These are phyloP conservation scores for Drosophila nigromelanica DNA, from an alignment of 1,140 invertebrate species.

Conservation along the genomic window DNA sequence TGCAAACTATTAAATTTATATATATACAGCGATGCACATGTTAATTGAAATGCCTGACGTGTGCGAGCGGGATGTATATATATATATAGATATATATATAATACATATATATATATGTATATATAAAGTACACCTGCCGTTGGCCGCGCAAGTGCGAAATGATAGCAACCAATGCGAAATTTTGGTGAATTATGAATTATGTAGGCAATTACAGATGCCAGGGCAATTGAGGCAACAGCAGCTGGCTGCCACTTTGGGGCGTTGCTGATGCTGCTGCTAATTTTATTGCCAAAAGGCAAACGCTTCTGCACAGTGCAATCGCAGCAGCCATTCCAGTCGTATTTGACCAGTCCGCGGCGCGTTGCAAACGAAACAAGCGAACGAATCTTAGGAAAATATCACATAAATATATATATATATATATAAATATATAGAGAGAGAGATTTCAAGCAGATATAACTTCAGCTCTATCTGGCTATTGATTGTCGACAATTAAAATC, in stretches of 20 bases:
- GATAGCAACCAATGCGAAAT: slow-evolving; percentile 64
- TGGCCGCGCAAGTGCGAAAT: slow-evolving; percentile 66
- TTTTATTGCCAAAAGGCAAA: slow-evolving; percentile 57
- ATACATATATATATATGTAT: not conserved
- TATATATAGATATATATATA: not conserved
- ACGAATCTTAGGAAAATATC: slow-evolving; percentile 13
- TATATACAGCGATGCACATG: not conserved
- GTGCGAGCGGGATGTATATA: slow-evolving; percentile 10
- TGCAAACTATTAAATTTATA: slow-evolving; percentile 5
- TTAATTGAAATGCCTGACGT: slow-evolving; percentile 2
- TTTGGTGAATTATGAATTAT: slow-evolving; percentile 41
- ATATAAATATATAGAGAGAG: not conserved
- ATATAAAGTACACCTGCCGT: slow-evolving; percentile 68
- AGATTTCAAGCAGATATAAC: not conserved
- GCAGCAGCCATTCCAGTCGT: slow-evolving; percentile 58
- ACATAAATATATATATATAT: slow-evolving; percentile 1
- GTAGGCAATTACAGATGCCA: slow-evolving; percentile 57
- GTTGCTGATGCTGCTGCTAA: slow-evolving; percentile 66
- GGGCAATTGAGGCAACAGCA: slow-evolving; percentile 46
- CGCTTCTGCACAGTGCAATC: slow-evolving; percentile 65
- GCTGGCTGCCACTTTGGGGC: slow-evolving; percentile 53
- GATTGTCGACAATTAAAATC: not conserved
- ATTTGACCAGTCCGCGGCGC: slow-evolving; percentile 55
- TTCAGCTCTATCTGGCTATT: not conserved
- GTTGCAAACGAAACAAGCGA: slow-evolving; percentile 58